Evolutionary conservation across 2,113 vertebrate genomes (phyloP).

Genomic region (Stictonetta naevosa): DNA sequence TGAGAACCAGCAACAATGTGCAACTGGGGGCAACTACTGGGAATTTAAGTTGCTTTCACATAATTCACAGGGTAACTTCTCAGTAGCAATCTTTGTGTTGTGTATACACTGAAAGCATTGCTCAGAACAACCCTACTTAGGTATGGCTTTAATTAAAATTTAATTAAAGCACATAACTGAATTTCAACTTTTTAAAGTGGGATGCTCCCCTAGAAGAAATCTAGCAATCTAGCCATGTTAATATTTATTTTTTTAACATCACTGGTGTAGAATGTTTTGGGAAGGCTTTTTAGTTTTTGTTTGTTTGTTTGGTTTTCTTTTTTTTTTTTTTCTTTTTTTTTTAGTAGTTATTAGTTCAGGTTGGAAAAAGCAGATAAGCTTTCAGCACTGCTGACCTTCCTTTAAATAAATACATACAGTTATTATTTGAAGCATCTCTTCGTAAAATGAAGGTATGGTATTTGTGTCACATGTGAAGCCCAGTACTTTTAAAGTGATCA

Average conservation of each 20-base stretch:
- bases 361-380: background rate
- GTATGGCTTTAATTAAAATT: background rate
- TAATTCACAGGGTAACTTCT: background rate
- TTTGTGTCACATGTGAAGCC: background rate
- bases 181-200: background rate
- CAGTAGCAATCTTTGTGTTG: background rate
- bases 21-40: accelerated
- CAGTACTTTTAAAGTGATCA: background rate
- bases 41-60: background rate
- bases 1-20: background rate
- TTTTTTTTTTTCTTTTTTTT: too few relatives aligned
- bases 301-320: too few relatives aligned
- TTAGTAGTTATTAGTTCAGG: background rate
- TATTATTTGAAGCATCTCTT: background rate
- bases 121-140: background rate
- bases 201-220: background rate
- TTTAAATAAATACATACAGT: background rate
- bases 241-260: background rate
- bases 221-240: background rate
- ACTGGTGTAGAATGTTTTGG: background rate
- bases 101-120: background rate
- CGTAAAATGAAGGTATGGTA: background rate
- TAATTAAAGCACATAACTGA: background rate
- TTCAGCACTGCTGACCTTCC: background rate
- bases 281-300: background rate